Base-by-base conservation (phyloP, 2,113 vertebrate genomes). In the Petrocephalus zakoni region DNA sequence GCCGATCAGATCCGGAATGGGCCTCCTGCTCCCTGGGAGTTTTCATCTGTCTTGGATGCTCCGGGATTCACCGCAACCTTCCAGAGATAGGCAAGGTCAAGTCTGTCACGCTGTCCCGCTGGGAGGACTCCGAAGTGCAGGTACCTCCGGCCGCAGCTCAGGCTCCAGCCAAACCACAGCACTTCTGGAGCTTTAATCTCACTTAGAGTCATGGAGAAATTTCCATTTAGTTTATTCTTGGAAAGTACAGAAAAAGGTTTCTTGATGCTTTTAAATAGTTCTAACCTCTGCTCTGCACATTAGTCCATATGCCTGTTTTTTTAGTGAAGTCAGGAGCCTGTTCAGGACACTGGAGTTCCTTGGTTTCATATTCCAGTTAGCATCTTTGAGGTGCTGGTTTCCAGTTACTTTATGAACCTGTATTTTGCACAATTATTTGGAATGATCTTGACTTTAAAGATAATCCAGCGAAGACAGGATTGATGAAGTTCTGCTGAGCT, bases 41-140 rank as follows among this genome's bases (percentile, higher is more conserved):
- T 2, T 96, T 96, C 91, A 93, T 96, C 90, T 96, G 95, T 56
- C 90, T 95, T 89, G 92, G 53, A 42, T 96, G 96, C 88, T 96
- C 95, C 0, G 96, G 95, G 34, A 93, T 96, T 88, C 96, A 96
- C 91, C 94, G 96, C 75, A 96, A 95, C 91, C 90, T 96, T 87
- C 92, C 93, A 0, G 75, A 90, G 22, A 88, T 94, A 49, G 94
- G 94, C 89, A 96, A 96, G 90, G 94, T 96, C 72, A 96, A 96
- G 91, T 96, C 95, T 15, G 90, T 96, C 86, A 90, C 58, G 21
- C 93, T 96, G 19, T 94, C 96, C 10, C 92, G 85, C 89, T 96
- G 96, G 96, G 96, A 96, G 89, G 95, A 96, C 89, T 92, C 93
- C 0, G 96, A 96, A 89, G 89, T 95, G 37, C 88, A 95, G 96